Evolutionary conservation across 2,888 invertebrate species (phyloP).

Genomic region (Spisula solida): DNA sequence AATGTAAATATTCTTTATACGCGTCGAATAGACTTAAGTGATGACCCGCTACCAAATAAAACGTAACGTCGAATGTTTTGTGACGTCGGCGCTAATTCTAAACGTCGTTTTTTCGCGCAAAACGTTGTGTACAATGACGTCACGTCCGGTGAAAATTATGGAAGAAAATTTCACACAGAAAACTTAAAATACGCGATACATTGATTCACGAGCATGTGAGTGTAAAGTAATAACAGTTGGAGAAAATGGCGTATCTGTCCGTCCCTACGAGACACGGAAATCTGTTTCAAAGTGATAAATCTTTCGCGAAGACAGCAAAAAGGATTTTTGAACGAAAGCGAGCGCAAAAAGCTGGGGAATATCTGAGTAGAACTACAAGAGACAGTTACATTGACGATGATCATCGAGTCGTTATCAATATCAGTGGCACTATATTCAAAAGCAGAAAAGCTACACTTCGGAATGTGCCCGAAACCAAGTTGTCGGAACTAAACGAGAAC

Average conservation of each 20-base stretch:
- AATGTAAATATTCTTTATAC: no score
- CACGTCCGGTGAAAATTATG: slow-evolving; percentile 8
- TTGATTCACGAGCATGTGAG: no score
- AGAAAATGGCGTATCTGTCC: slow-evolving; percentile 60
- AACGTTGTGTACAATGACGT: slow-evolving; percentile 37
- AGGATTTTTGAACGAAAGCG: slow-evolving; percentile 52
- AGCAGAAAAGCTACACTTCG: slow-evolving; percentile 68
- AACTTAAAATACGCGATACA: no score
- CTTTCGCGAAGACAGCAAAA: slow-evolving; percentile 24
- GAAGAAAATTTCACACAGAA: no score
- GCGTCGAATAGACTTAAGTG: no score
- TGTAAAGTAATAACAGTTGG: no score
- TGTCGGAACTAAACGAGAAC: slow-evolving; percentile 54
- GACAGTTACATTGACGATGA: slow-evolving; percentile 50
- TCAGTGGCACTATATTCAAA: slow-evolving; percentile 70
- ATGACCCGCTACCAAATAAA: background rate
- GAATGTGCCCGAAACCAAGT: slow-evolving; percentile 68
- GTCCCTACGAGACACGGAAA: slow-evolving; percentile 58
- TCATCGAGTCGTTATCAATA: slow-evolving; percentile 60
- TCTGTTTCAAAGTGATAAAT: slow-evolving; percentile 61
- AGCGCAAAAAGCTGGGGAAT: slow-evolving; percentile 63
- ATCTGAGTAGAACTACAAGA: slow-evolving; percentile 56
- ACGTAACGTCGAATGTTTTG: background rate
- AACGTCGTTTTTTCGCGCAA: background rate
- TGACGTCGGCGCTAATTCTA: background rate